Base-by-base conservation (phyloP, 2,888 invertebrate genomes). In the Hermaeophaga mercurialis region DNA sequence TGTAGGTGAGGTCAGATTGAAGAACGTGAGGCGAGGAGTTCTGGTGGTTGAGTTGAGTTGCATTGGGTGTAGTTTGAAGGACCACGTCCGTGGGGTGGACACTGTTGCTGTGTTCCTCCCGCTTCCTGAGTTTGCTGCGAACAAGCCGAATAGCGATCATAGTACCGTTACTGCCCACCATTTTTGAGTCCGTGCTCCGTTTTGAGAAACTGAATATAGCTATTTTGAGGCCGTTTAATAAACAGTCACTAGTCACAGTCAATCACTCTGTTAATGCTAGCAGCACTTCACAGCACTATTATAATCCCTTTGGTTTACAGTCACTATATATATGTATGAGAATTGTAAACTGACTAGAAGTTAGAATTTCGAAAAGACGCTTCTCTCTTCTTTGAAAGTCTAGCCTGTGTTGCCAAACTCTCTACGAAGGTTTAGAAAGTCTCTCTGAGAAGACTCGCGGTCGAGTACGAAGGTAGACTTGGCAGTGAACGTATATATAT, bases 121-220 rank as follows among this genome's bases (percentile, higher is more conserved):
- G 85, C 81, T 91, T 91, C 75, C 90, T 85, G 81, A 91, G 84
- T 83, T 91, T 91, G 81, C 90, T 91, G 86, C 90, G 90, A 81
- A 91, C 91, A 87, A 91, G 88, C 81, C 91, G 91, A 79, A 91
- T 89, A 79, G 91, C 90, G 81, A 89, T 88, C 87, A 91, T 85
- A 77, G 89, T 89, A 79, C 89, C 89, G 81, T 89, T 89, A 81
- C 85, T 89, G 80, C 90, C 90, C 80, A 91, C 90, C 90, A 91
- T 90, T 75, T 84, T 85, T 66, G 17, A 33, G 36, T 53, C 46
- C 53, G 70, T 67, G 67, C 69, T 71, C 64, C 73, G 70, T 65
- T 47, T 50, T 52, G 61, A 45, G 52, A 66, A 75, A 69, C 71
- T 71, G 66, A 76, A 75, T 69, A 77, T 76, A 74, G 76, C 77